These are phyloP conservation scores for Lydus trimaculatus DNA, from an alignment of 2,888 invertebrate genomes.

Conservation along the genomic window DNA sequence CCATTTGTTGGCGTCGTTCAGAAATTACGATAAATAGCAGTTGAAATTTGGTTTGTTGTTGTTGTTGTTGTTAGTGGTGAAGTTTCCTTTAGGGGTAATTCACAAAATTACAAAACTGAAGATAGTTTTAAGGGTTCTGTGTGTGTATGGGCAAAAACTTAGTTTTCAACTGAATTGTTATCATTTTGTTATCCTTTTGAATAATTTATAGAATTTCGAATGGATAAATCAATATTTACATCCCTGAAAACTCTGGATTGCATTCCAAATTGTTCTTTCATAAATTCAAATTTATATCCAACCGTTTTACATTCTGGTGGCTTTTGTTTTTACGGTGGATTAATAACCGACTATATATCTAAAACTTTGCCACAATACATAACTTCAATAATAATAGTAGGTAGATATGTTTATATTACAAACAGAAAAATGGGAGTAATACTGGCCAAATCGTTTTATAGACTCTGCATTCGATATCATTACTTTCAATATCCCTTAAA, in stretches of 20 bases:
- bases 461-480: slow-evolving; percentile 14
- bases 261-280: slow-evolving; percentile 40
- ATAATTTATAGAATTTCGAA: slow-evolving; percentile 21
- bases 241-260: slow-evolving; percentile 29
- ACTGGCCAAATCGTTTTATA: slow-evolving; percentile 12
- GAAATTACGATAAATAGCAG: slow-evolving; percentile 1
- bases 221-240: slow-evolving; percentile 24
- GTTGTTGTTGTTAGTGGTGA: not conserved
- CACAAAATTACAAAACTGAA: slow-evolving; percentile 7
- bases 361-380: slow-evolving; percentile 24
- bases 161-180: slow-evolving; percentile 17
- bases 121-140: not conserved
- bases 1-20: slow-evolving; percentile 1
- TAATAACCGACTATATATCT: slow-evolving; percentile 39
- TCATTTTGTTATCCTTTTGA: slow-evolving; percentile 26
- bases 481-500: slow-evolving; percentile 29
- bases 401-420: not conserved
- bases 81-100: slow-evolving; percentile 13
- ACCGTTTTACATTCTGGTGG: slow-evolving; percentile 33
- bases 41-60: not conserved
- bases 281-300: slow-evolving; percentile 43
- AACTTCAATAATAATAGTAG: not conserved
- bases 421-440: not conserved
- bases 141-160: not conserved
- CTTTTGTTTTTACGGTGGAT: slow-evolving; percentile 40